phyloP scores from a whole-genome alignment of 92 coral and sea anemone species.

The Umimayanthus kanabou region DNA sequence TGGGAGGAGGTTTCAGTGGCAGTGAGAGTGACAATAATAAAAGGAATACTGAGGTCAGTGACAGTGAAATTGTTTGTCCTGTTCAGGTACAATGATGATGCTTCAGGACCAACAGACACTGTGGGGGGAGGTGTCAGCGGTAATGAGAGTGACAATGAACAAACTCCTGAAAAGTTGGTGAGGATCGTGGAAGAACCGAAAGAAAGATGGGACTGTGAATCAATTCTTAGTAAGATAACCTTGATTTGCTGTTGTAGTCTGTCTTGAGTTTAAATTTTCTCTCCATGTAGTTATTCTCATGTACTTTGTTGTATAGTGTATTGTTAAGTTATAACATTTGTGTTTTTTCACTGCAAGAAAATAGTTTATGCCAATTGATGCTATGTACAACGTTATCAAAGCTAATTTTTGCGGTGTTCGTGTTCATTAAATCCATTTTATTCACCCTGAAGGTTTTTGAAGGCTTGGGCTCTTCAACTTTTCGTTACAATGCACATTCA shows the following conservation, averaged over 20 bases:
- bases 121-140: slow-evolving; percentile 2
- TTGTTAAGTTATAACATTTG: too few species aligned
- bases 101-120: not conserved
- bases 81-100: slow-evolving; percentile 1
- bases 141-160: slow-evolving; percentile 52
- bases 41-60: not conserved
- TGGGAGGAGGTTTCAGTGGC: not conserved
- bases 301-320: too few species aligned
- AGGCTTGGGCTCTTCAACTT: too few species aligned
- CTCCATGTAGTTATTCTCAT: too few species aligned
- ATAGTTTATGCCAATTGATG: too few species aligned
- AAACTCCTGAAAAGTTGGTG: slow-evolving; percentile 55
- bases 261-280: not conserved
- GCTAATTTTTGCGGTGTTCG: too few species aligned
- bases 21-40: slow-evolving; percentile 42
- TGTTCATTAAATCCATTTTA: too few species aligned
- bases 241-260: not conserved
- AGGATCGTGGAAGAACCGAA: slow-evolving; percentile 65
- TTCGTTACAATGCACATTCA: too few species aligned
- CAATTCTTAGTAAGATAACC: slow-evolving; percentile 93
- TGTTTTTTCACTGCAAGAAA: too few species aligned
- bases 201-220: slow-evolving; percentile 98
- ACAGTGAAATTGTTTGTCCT: not conserved
- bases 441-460: too few species aligned
- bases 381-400: too few species aligned